Evolutionary conservation across 2,797 vertebrate species (phyloP), one percentile per base, ranked within the genome.

Genomic region (Yasuhikotakia modesta): DNA sequence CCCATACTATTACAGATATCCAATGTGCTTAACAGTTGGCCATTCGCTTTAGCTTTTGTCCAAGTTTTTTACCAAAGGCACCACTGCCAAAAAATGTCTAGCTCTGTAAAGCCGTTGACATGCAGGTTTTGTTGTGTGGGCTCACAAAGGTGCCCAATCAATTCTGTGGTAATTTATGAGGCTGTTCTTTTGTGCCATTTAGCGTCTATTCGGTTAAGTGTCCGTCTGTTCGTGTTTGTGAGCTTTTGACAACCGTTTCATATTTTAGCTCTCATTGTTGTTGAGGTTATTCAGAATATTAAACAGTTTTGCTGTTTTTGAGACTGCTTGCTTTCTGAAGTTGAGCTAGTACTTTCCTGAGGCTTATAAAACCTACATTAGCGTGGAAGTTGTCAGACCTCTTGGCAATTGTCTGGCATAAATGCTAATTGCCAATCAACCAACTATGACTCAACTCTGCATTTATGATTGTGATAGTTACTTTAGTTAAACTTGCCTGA

Each of bases 391-490:
- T 21, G 22, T 68, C 52, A 76, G 64, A 76, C 17, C 24, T 46
- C 22, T 46, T 57, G 66, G 57, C 57, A 60, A 52, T 67, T 57
- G 27, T 76, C 52, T 67, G 39, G 46, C 57, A 14, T 68, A 68
- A 60, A 68, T 68, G 64, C 22, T 46, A 76, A 76, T 58, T 76
- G 4, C 52, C 73, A 68, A 50, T 61, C 43, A 24, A 50, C 39
- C 65, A 69, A 60, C 11, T 45, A 11, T 69, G 19, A 69, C 64
- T 76, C 52, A 76, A 43, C 43, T 53, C 83, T 86, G 35, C 16
- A 4, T 66, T 30, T 53, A 27, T 67, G 55, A 16, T 76, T 32
- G 64, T 68, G 52, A 30, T 57, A 76, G n/a, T 52, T 19, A 8
- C 11, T 27, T 73, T 50, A 30, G 60, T 72, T 24, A 64, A 64